Evolutionary conservation across 1,140 invertebrate species (phyloP).

Genomic region (Zaprionus africanus): DNA sequence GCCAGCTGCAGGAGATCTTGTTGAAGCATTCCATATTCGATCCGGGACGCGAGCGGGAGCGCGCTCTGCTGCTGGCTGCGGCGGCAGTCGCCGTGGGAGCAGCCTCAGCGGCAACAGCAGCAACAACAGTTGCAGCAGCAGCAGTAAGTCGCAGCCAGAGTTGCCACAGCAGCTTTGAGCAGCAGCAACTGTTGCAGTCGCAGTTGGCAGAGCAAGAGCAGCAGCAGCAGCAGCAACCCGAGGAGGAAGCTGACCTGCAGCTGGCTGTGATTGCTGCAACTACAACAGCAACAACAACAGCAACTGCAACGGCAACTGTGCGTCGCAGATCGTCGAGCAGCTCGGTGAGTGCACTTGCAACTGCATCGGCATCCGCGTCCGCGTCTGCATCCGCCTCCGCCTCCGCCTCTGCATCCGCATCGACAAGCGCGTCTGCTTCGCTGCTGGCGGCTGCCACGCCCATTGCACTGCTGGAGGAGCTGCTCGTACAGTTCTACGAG

Average conservation of each 20-base stretch:
- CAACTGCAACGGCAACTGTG: slow-evolving; percentile 45
- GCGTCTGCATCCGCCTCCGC: slow-evolving; percentile 43
- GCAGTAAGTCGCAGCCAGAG: slow-evolving; percentile 34
- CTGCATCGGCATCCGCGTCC: slow-evolving; percentile 49
- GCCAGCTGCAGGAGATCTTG: slow-evolving; percentile 76
- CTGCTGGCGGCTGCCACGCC: slow-evolving; percentile 44
- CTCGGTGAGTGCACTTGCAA: slow-evolving; percentile 32
- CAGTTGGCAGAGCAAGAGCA: slow-evolving; percentile 23
- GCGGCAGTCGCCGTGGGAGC: slow-evolving; percentile 63
- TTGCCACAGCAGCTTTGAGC: slow-evolving; percentile 41
- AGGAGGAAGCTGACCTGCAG: slow-evolving; percentile 29
- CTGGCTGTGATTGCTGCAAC: slow-evolving; percentile 17
- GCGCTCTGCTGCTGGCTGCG: slow-evolving; percentile 63
- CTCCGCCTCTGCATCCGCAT: slow-evolving; percentile 51
- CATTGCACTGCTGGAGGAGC: slow-evolving; percentile 72
- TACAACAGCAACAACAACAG: slow-evolving; percentile 13
- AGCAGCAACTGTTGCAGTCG: slow-evolving; percentile 28
- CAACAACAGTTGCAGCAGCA: slow-evolving; percentile 13
- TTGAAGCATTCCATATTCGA: slow-evolving; percentile 77
- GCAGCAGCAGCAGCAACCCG: slow-evolving; percentile 36
- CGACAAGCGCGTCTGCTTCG: slow-evolving; percentile 55
- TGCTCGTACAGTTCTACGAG: slow-evolving; percentile 81
- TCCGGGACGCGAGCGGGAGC: slow-evolving; percentile 66
- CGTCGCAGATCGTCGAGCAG: slow-evolving; percentile 49
- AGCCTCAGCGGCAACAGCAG: slow-evolving; percentile 33